Base-by-base conservation (phyloP, 2,888 invertebrate genomes). In the Pandemis heparana region DNA sequence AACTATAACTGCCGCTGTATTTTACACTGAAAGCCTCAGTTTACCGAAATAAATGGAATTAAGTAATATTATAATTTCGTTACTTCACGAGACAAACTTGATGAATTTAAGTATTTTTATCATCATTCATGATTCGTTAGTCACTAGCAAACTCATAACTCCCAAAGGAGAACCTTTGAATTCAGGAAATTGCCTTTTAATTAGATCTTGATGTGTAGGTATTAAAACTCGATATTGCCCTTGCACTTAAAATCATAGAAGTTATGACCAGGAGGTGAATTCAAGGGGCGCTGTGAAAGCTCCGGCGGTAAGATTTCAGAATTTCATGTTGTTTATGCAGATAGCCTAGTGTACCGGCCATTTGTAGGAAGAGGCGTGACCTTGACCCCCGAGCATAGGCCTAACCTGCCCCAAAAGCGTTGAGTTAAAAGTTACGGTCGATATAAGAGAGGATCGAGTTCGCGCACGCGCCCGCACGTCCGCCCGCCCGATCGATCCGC, bases 371-470 rank as follows among this genome's bases (percentile, higher is more conserved):
- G 85, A 84, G 85, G 83, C 88, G 87, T 94, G 93, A 93, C 95
- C 95, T 95, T 95, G 95, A 94, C 94, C 94, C 89, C 87, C 87
- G 92, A 90, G 88, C 86, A 89, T 92, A 93, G 92, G 94, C 94
- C 93, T 94, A 95, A 95, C 94, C 94, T 94, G 94, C 94, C 94
- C 91, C 93, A 94, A 92, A 94, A 92, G 91, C 88, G 89, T 90
- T 87, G 85, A 85, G 87, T 89, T 85, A 87, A 87, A 90, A 91
- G 90, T 90, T 87, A 78, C 86, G 92, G 89, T 94, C 94, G 94
- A 94, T 94, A 93, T 85, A 82, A 82, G 80, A 86, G 86, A 88
- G 85, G 84, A 84, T 86, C 79, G 84, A 82, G 85, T 89, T 87
- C 90, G 92, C 92, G 92, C 94, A 89, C 82, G 92, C 94, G 93